phyloP scores from a whole-genome alignment of 2,113 vertebrate species.

The Catagonus wagneri region DNA sequence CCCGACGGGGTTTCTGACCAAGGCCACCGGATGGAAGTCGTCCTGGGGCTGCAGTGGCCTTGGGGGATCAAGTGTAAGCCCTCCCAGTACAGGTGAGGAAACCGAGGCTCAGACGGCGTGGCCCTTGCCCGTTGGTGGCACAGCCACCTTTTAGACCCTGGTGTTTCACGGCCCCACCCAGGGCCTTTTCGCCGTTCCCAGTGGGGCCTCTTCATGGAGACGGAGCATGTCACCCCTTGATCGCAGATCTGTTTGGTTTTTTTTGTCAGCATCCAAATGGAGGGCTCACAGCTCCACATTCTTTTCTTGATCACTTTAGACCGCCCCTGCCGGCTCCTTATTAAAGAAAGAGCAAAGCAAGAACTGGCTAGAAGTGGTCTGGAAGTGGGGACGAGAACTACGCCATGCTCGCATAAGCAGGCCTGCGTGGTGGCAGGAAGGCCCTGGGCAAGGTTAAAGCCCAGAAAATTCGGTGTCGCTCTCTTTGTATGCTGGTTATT shows the following conservation, averaged over 20 bases:
- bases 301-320: constrained; percentile 50
- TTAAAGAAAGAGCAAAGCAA: neutral
- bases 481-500: neutral
- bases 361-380: neutral
- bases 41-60: neutral
- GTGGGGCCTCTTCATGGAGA: neutral
- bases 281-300: neutral
- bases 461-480: neutral
- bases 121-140: too few species aligned
- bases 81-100: neutral
- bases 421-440: neutral
- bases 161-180: too few species aligned
- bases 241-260: constrained; percentile 39
- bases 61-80: neutral
- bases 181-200: neutral
- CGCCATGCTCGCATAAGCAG: neutral
- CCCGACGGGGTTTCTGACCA: too few species aligned
- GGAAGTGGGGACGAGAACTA: constrained; percentile 52
- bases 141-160: neutral
- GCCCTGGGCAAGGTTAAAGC: neutral
- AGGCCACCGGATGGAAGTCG: neutral
- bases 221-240: constrained; percentile 15
- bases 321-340: constrained; percentile 16
- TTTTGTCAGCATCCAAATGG: constrained; percentile 19
- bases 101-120: neutral